These are phyloP conservation scores for Macrotrachela quadricornifera DNA, from an alignment of 1,140 invertebrate genomes.

Conservation along the genomic window DNA sequence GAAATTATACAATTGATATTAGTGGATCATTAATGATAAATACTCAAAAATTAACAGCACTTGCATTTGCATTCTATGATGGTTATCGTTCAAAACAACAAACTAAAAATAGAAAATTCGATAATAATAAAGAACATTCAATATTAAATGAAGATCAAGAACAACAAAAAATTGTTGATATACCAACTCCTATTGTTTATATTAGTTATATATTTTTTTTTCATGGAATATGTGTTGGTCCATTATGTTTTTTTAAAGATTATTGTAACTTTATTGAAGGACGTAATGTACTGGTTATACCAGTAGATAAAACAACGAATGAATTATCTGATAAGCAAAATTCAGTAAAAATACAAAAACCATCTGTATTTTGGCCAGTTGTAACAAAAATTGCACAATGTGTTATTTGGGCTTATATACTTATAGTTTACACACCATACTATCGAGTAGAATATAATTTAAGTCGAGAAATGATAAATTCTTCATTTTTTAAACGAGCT, in stretches of 20 bases:
- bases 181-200: conserved; percentile 7
- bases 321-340: no score
- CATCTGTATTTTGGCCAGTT: no score
- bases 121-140: background rate
- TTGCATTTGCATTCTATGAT: conserved; percentile 76
- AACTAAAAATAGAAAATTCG: background rate
- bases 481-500: no score
- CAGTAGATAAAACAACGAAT: no score
- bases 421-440: no score
- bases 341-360: no score
- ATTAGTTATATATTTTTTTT: conserved; percentile 10
- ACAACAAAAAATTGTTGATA: background rate
- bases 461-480: no score
- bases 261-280: conserved; percentile 8
- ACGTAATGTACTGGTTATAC: background rate
- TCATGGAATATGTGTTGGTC: conserved; percentile 10
- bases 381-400: no score
- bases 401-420: no score
- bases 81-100: conserved; percentile 30
- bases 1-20: conserved; percentile 66
- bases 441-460: no score
- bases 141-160: background rate
- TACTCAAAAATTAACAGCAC: conserved; percentile 72
- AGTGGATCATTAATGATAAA: conserved; percentile 90
- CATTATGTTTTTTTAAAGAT: conserved; percentile 9